These are phyloP conservation scores for Drosophila setosimentum DNA, from an alignment of 2,888 invertebrate species.

Conservation along the genomic window DNA sequence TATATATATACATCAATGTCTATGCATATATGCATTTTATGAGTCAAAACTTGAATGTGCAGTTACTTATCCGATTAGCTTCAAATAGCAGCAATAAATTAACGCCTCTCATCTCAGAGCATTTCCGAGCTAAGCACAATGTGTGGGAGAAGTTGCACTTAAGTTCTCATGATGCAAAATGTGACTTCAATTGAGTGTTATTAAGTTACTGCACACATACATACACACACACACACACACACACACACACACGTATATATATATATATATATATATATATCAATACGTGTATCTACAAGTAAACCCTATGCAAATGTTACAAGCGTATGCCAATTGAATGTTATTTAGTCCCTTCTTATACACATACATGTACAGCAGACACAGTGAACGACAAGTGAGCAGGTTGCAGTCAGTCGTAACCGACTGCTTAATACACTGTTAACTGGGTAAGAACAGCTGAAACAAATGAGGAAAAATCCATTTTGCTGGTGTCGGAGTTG, in stretches of 20 bases:
- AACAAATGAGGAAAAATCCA: not conserved
- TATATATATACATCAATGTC: too few relatives aligned
- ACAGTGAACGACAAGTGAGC: not conserved
- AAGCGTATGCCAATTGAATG: constrained; percentile 41
- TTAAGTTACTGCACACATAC: constrained; percentile 1
- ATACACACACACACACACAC: not conserved
- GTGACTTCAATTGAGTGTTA: constrained; percentile 8
- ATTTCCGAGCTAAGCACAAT: not conserved
- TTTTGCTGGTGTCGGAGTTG: not conserved
- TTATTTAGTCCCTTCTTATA: not conserved
- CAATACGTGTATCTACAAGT: not conserved
- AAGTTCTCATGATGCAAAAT: constrained; percentile 1
- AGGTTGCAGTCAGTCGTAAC: too few relatives aligned
- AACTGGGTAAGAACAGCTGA: not conserved
- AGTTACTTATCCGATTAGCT: constrained; percentile 10
- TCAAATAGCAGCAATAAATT: not conserved
- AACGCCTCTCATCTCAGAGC: not conserved
- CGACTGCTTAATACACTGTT: not conserved
- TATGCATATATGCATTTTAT: not conserved
- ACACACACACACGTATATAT: not conserved
- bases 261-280: not conserved
- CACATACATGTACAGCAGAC: not conserved
- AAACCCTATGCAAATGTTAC: not conserved
- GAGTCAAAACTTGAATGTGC: constrained; percentile 7
- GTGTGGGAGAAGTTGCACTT: constrained; percentile 11